Base-by-base conservation (phyloP, 2,113 vertebrate species). In the Chionodraco myersi region DNA sequence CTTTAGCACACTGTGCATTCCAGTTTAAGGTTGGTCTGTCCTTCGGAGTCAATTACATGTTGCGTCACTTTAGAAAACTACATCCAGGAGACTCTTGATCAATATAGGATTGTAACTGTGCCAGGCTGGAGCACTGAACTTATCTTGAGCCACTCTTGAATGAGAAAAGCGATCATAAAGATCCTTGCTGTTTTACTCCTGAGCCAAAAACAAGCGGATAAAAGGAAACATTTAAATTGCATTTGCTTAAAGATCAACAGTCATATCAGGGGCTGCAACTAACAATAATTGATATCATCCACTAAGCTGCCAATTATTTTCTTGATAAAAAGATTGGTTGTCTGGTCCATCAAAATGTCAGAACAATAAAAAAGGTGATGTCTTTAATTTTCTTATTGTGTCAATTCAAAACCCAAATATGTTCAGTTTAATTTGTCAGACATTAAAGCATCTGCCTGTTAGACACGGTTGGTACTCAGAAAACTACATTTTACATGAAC, bases 51-150 rank as follows among this genome's bases (percentile, higher is more conserved):
- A 56, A 57, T 41, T 14, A 18, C 59, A 72, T 61, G 41, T 3
- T 54, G 3, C 61, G 2, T 48, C 4, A 34, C 11, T 23, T 47
- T 36, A 21, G 21, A 64, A 79, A 69, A 59, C 56, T 48, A 9
- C 26, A 18, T 59, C 62, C 18, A 56, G 26, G 26, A 66, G 48
- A 48, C 15, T 60, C 18, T 41, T 45, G 8, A 80, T 80, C 68
- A 68, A 53, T 72, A 56, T 51, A 2, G 63, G 56, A 75, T 58
- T 54, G 41, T 34, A 56, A 63, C 56, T 23, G 12, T 16, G 70
- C 13, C 61, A 44, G 26, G 30, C 51, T 53, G 21, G 48, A 74
- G 41, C 36, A 60, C 41, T 47, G 30, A 21, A 59, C 54, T 56
- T 45, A 7, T 56, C n/a, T 34, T 18, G 3, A 59, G 12, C 10